Evolutionary conservation across 1,140 invertebrate genomes (phyloP), one percentile per base, ranked within the genome.

Genomic region (Tribolium castaneum): DNA sequence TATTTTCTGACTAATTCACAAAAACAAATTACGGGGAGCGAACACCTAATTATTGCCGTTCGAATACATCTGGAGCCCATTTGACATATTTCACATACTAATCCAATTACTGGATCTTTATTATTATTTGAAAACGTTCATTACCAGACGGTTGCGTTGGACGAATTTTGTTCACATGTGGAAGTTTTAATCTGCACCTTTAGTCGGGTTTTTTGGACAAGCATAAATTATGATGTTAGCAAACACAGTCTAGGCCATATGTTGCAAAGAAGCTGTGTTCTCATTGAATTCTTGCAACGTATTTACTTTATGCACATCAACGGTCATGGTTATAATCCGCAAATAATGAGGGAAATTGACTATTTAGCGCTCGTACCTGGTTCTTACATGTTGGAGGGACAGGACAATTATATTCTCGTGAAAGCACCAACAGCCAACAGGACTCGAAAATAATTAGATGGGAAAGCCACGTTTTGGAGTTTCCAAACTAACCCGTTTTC

Each of bases 281-380:
- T n/a, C 59, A 66, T 66, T 66, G 59, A 66, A 66, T 66, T 66
- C 59, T 35, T 66, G 59, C 71, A 56, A 50, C 52, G 39, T 73
- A 56, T 73, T 73, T 73, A 56, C 71, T 73, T 51, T 52, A 56
- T 56, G 71, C 71, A 56, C 50, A 73, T 70, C 62, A 77, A 77
- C 62, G 76, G 76, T 56, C 76, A 77, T 72, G 56, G 16, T 39
- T 34, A 49, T 77, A 77, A 77, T 77, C 76, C 76, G 22, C 70
- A 59, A 54, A 77, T 77, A 77, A 77, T 59, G 76, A 77, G 76
- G 66, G 76, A 77, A 77, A 71, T 59, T 50, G 74, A 66, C 45
- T 66, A 51, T 52, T 72, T 52, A 72, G 16, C 70, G 19, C 25
- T 35, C 59, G 13, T 73, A 51, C 71, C 49, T 34, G 39, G 45